Evolutionary conservation across 2,113 vertebrate species (phyloP).

Genomic region (Myocastor coypus): DNA sequence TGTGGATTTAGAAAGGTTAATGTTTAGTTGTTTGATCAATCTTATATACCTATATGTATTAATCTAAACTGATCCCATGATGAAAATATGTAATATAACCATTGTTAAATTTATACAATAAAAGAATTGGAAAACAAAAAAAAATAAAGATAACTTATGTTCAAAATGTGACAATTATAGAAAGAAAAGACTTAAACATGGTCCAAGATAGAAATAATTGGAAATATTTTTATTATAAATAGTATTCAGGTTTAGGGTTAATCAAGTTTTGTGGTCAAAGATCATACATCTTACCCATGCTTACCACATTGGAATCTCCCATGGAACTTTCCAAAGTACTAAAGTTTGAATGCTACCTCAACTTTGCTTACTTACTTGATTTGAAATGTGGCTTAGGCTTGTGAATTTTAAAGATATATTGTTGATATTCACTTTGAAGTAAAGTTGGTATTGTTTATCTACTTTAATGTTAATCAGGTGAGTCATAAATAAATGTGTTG

Average conservation of each 20-base stretch:
- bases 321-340: neutral
- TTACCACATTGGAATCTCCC: neutral
- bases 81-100: too few relatives aligned
- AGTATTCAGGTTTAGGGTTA: neutral
- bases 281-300: neutral
- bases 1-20: too few relatives aligned
- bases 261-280: neutral
- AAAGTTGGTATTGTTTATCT: conserved; percentile 13
- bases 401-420: neutral
- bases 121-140: too few relatives aligned
- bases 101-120: too few relatives aligned
- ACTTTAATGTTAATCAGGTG: neutral
- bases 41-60: too few relatives aligned
- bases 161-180: too few relatives aligned
- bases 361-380: neutral
- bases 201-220: neutral
- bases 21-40: too few relatives aligned
- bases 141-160: too few relatives aligned
- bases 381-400: neutral
- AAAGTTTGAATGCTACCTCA: neutral
- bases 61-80: too few relatives aligned
- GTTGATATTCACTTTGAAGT: neutral
- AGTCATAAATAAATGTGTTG: neutral
- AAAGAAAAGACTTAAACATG: too few relatives aligned
- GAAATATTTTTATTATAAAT: neutral